Evolutionary conservation across 1,140 invertebrate genomes (phyloP).

Genomic region (Tribolium madens): DNA sequence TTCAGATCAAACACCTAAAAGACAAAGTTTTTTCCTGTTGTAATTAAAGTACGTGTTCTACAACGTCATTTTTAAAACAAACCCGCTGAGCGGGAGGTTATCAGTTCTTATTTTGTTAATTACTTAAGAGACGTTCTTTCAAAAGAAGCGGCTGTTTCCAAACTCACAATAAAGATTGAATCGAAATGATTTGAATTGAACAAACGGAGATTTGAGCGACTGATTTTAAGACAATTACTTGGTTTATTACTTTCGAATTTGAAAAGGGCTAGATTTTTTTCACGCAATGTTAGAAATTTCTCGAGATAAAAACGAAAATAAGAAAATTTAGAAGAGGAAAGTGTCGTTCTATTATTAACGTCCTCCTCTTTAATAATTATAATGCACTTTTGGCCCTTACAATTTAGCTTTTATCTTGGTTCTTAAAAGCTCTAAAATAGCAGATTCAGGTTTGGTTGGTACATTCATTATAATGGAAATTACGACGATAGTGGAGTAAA

Average conservation of each 20-base stretch:
- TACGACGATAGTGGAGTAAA: neutral
- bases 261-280: neutral
- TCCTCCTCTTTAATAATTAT: neutral
- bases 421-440: constrained; percentile 1
- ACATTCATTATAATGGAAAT: constrained; percentile 12
- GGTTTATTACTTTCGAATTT: neutral
- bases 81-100: neutral
- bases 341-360: neutral
- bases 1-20: too few relatives aligned
- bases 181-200: constrained; percentile 1
- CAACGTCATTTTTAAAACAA: neutral
- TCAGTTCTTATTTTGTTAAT: neutral
- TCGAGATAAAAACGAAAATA: neutral
- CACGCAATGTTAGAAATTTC: neutral
- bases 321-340: neutral
- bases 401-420: neutral
- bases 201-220: neutral
- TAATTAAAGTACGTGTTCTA: too few relatives aligned
- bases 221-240: constrained; percentile 9
- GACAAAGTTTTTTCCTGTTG: too few relatives aligned
- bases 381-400: neutral
- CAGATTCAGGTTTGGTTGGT: neutral
- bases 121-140: neutral
- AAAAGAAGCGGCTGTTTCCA: neutral
- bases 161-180: constrained; percentile 10